A percentile compares a stretch with the other conserved stretches of the same genome.
Conservation (phyloP, 2,888 invertebrate genomes). For the Eristalinus aeneus region DNA sequence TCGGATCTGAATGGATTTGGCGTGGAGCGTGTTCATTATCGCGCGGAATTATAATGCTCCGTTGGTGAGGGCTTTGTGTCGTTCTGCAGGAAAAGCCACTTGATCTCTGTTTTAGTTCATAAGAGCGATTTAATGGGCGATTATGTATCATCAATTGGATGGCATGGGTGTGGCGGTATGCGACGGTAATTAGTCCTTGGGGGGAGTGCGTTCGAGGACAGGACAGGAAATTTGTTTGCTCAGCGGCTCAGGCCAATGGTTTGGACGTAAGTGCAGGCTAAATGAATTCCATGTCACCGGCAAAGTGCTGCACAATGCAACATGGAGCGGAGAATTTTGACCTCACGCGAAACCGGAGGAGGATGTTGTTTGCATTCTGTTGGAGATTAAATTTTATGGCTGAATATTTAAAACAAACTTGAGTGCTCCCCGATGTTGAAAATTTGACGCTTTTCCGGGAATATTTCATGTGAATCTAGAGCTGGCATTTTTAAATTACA, state of each 20-base stretch:
- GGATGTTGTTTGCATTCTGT: background rate
- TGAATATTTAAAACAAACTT: no score
- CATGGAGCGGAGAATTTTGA: background rate
- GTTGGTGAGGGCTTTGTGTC: background rate
- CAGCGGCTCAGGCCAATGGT: background rate
- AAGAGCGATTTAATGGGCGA: background rate
- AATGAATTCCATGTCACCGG: background rate
- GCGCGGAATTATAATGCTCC: conserved; percentile 5
- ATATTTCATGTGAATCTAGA: no score
- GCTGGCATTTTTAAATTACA: no score
- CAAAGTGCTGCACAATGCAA: background rate
- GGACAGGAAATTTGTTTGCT: background rate
- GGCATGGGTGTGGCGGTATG: background rate
- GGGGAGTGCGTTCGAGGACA: background rate
- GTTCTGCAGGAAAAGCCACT: background rate
- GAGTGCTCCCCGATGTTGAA: no score
- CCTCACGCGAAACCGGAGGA: background rate
- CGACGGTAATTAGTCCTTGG: background rate
- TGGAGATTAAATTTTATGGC: background rate
- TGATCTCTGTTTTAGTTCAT: background rate
- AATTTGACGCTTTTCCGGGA: no score
- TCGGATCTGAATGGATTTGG: background rate
- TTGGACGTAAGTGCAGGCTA: background rate
- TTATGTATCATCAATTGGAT: background rate
- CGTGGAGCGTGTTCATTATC: conserved; percentile 28